Evolutionary conservation across 1,140 invertebrate species (phyloP).

Genomic region (Drosophila saltans): DNA sequence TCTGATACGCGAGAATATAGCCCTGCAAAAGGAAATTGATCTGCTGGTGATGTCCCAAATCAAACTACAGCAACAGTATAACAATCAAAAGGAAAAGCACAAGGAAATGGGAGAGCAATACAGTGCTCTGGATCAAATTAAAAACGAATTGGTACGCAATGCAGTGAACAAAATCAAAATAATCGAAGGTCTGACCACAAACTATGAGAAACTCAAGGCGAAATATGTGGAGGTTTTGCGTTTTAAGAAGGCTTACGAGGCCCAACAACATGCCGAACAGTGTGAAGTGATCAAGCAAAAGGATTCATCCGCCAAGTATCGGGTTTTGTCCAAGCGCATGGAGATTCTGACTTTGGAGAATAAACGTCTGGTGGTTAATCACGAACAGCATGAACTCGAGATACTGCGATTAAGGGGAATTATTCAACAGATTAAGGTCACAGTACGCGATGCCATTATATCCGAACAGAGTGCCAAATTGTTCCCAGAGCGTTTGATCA

Average conservation of each 20-base stretch:
- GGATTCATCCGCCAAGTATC: conserved; percentile 83
- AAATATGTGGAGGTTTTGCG: conserved; percentile 69
- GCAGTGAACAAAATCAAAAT: conserved; percentile 85
- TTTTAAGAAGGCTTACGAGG: conserved; percentile 66
- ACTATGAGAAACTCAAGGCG: conserved; percentile 81
- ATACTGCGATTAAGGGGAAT: conserved; percentile 85
- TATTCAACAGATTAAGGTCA: conserved; percentile 85
- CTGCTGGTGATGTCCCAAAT: conserved; percentile 86
- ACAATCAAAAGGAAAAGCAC: conserved; percentile 84
- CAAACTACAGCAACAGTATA: conserved; percentile 84
- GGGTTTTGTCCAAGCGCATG: conserved; percentile 86
- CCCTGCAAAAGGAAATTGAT: conserved; percentile 90
- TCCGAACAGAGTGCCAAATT: conserved; percentile 82
- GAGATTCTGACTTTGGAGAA: conserved; percentile 84
- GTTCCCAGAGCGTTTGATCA: conserved; percentile 61
- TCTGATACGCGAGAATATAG: conserved; percentile 91
- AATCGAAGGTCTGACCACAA: conserved; percentile 85
- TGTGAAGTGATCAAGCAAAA: conserved; percentile 60
- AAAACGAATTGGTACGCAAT: conserved; percentile 84
- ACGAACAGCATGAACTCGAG: conserved; percentile 84
- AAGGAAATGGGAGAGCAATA: conserved; percentile 84
- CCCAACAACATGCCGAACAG: conserved; percentile 45
- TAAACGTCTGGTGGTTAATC: conserved; percentile 83
- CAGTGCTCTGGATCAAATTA: conserved; percentile 84
- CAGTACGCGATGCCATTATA: conserved; percentile 86